These are phyloP conservation scores for Sympetrum striolatum DNA, from an alignment of 2,888 invertebrate species.

Conservation along the genomic window DNA sequence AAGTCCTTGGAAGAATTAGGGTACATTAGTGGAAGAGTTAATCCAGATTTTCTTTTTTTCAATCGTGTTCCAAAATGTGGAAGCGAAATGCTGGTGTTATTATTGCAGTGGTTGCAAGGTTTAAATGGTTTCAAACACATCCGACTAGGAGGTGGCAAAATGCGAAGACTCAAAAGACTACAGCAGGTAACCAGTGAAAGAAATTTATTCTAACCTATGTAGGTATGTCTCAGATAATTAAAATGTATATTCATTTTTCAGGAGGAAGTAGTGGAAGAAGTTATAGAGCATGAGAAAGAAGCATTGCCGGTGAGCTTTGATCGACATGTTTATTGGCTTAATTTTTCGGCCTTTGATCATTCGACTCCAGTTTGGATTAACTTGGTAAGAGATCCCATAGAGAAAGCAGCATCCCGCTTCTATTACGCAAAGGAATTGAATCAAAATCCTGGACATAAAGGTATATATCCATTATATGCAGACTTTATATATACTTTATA, in stretches of 20 bases:
- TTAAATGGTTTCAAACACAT: slow-evolving; percentile 67
- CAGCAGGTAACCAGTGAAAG: slow-evolving; percentile 58
- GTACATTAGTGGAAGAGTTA: slow-evolving; percentile 52
- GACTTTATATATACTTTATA: neutral
- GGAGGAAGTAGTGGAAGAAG: slow-evolving; percentile 64
- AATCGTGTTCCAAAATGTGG: slow-evolving; percentile 69
- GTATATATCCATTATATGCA: neutral
- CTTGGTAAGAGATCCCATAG: slow-evolving; percentile 67
- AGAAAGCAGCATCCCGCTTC: slow-evolving; percentile 63
- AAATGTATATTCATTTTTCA: slow-evolving; percentile 52
- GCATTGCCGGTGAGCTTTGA: slow-evolving; percentile 69
- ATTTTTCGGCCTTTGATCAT: slow-evolving; percentile 65
- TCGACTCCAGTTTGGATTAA: slow-evolving; percentile 69
- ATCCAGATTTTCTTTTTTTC: slow-evolving; percentile 65
- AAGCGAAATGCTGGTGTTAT: slow-evolving; percentile 66
- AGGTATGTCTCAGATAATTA: neutral
- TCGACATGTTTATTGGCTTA: slow-evolving; percentile 66
- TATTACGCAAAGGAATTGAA: slow-evolving; percentile 37
- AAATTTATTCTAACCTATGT: neutral
- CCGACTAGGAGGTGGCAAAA: slow-evolving; percentile 57
- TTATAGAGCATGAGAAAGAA: slow-evolving; percentile 61
- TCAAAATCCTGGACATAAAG: neutral
- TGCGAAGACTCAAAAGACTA: slow-evolving; percentile 55
- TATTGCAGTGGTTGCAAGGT: slow-evolving; percentile 67
- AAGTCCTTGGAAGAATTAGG: slow-evolving; percentile 47